Base-by-base conservation (phyloP, 2,888 invertebrate genomes). In the Mermis nigrescens region DNA sequence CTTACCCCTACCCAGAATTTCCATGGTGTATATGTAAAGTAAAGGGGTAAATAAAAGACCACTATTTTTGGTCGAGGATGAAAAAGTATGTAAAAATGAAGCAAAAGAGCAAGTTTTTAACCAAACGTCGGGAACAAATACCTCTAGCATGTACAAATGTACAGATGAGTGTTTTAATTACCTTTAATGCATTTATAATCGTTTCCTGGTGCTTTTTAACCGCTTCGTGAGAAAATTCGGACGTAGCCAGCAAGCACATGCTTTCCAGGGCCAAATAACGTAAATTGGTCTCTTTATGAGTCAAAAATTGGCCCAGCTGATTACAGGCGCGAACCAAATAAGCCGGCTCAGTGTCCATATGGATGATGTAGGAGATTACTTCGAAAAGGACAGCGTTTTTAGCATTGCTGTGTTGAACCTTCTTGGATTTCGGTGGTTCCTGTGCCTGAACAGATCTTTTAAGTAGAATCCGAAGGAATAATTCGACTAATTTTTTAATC, bases 121-220 rank as follows among this genome's bases (percentile, higher is more conserved):
- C n/a, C n/a, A n/a, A n/a, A n/a, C n/a, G n/a, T n/a, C n/a, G n/a
- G n/a, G n/a, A n/a, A n/a, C n/a, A n/a, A n/a, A n/a, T n/a, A n/a
- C n/a, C n/a, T n/a, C 12, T 45, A 45, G 45, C 45, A 45, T 19
- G 22, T n/a, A 45, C 22, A 19, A 22, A 15, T 45, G 19, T 45
- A 45, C 12, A 45, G 45, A 19, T 19, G 19, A 45, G 15, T n/a
- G 22, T 22, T 51, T 12, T 4, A 60, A 64, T 63, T 68, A 81
- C 81, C 77, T 98, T 98, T 82, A 99, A 86, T 2, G 98, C 94
- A 57, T 91, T 80, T 68, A 98, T 94, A 54, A 98, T 95, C 54
- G 95, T 95, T 78, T 98, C 95, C 76, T 98, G 95, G 73, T 99
- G 98, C 72, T 98, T 98, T 75, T 98, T 98, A 19, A 98, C 95